Evolutionary conservation across 2,888 invertebrate species (phyloP), one percentile per base, ranked within the genome.

Genomic region (Chymomyza caudatula): DNA sequence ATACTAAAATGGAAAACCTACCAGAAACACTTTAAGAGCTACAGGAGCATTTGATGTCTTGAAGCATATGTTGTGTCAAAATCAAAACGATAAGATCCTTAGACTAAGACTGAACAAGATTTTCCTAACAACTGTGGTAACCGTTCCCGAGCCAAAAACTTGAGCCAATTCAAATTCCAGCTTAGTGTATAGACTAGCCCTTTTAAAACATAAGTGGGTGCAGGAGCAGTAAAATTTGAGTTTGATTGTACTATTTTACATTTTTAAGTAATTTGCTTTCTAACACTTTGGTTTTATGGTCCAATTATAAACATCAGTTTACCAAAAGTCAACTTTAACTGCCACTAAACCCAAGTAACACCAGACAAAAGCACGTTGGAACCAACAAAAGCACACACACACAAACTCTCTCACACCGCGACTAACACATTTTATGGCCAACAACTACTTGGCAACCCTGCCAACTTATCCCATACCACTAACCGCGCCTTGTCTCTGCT

Each of bases 211-310:
- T 51, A 51, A 37, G 29, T 11, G 29, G 29, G 29, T 37, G 29
- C 29, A 37, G 29, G 29, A 37, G 29, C 29, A 37, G 29, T 37
- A 37, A 37, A 37, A 57, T 15, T 47, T 23, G n/a, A 23, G 13
- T 43, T 44, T 17, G 47, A 19, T 49, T 49, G 29, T 37, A 4
- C 8, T 29, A 6, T 44, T 49, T 23, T 51, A 51, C 3, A 42
- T 25, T 63, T 59, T 55, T 17, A 19, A 60, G 20, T 51, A 58
- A 44, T 53, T 66, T 61, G 61, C 56, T 71, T 66, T 62, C 73
- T 67, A 70, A 73, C 77, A 67, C 61, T 72, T 64, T 69, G 67
- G 69, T 75, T 75, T 67, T 56, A 68, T 69, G 70, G 68, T 54
- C 19, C 66, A 25, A 49, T 47, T 17, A 61, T 57, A 74, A 64